phyloP scores from a whole-genome alignment of 2,888 invertebrate genomes.

The Nymphalis urticae region DNA sequence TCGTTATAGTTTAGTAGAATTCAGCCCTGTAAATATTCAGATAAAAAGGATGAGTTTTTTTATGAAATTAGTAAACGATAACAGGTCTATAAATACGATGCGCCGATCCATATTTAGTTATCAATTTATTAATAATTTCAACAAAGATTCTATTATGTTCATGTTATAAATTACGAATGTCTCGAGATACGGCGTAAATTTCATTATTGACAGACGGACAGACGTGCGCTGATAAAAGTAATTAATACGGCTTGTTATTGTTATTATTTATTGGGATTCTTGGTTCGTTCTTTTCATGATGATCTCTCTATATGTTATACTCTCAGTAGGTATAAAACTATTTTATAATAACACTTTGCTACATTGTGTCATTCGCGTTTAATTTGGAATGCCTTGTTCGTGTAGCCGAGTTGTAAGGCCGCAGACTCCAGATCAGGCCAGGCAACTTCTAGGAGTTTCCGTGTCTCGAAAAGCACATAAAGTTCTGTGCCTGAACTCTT shows the following conservation, averaged over 20 bases:
- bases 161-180: slow-evolving; percentile 39
- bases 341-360: too few species aligned
- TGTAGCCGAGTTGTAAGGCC: too few species aligned
- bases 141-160: slow-evolving; percentile 48
- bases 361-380: too few species aligned
- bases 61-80: background rate
- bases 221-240: slow-evolving; percentile 43
- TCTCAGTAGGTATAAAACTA: too few species aligned
- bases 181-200: slow-evolving; percentile 44
- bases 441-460: too few species aligned
- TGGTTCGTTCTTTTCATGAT: background rate
- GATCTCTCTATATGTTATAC: too few species aligned
- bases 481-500: too few species aligned
- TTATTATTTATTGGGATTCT: slow-evolving; percentile 12
- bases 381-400: too few species aligned
- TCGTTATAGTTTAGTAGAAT: too few species aligned
- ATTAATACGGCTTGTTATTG: slow-evolving; percentile 36
- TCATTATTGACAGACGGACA: slow-evolving; percentile 43
- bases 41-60: background rate
- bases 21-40: too few species aligned
- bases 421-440: too few species aligned
- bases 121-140: slow-evolving; percentile 43
- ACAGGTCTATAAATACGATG: slow-evolving; percentile 17
- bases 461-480: too few species aligned
- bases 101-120: slow-evolving; percentile 38